Conservation (phyloP, 2,888 invertebrate species). For the Zele albiditarsus region DNA sequence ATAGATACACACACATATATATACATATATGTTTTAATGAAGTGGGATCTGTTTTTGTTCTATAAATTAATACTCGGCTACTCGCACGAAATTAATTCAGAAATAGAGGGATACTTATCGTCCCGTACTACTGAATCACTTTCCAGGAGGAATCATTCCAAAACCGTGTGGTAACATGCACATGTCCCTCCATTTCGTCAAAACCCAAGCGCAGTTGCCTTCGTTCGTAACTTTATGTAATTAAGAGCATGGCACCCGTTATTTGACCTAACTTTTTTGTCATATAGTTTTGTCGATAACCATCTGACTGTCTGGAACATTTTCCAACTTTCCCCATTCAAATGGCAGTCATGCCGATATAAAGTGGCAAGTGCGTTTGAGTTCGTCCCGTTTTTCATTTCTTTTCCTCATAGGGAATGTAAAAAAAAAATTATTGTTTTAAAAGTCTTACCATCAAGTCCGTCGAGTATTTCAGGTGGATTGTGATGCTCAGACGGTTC, state of each 20-base stretch:
- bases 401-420: background rate
- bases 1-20: constrained; percentile 45
- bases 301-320: no score
- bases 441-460: constrained; percentile 72
- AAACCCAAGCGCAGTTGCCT: constrained; percentile 55
- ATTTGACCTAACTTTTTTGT: no score
- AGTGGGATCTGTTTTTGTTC: constrained; percentile 45
- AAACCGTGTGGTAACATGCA: constrained; percentile 67
- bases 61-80: constrained; percentile 66
- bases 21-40: constrained; percentile 44
- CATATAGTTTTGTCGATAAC: no score
- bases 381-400: background rate
- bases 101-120: constrained; percentile 71
- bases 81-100: constrained; percentile 68
- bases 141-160: constrained; percentile 66
- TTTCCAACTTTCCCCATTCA: background rate
- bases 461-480: constrained; percentile 72
- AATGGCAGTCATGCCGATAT: background rate
- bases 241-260: background rate
- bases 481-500: constrained; percentile 71
- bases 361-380: constrained; percentile 19
- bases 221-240: constrained; percentile 25
- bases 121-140: constrained; percentile 66
- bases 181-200: constrained; percentile 68
- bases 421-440: constrained; percentile 51